Conservation (phyloP, 2,888 invertebrate genomes). For the Trilocha varians region DNA sequence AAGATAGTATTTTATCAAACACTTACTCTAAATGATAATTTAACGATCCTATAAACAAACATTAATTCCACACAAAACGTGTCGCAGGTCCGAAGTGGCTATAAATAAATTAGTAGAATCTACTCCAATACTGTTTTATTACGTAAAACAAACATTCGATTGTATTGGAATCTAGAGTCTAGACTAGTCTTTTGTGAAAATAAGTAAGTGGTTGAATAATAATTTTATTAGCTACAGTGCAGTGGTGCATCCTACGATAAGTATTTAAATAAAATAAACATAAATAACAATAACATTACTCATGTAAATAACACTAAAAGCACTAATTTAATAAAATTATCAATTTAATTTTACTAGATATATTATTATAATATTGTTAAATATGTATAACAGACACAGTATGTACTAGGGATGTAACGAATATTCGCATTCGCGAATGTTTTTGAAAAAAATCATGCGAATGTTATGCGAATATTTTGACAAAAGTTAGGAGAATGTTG, state of each 20-base stretch:
- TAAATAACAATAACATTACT: too few relatives aligned
- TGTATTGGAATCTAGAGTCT: not conserved
- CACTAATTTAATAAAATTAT: too few relatives aligned
- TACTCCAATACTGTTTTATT: slow-evolving; percentile 2
- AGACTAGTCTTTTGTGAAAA: not conserved
- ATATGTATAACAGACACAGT: too few relatives aligned
- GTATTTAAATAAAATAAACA: not conserved
- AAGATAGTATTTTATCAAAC: not conserved
- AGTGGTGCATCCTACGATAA: not conserved
- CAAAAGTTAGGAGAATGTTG: too few relatives aligned
- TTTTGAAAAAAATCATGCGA: too few relatives aligned
- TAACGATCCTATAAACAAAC: not conserved
- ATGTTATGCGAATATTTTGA: too few relatives aligned
- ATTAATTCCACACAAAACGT: not conserved
- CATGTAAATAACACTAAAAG: too few relatives aligned
- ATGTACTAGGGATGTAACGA: too few relatives aligned
- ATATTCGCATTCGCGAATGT: too few relatives aligned
- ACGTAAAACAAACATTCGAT: slow-evolving; percentile 3
- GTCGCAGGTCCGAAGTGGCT: not conserved
- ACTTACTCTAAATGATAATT: not conserved
- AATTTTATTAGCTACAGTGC: not conserved
- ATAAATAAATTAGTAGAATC: slow-evolving; percentile 5
- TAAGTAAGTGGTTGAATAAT: not conserved
- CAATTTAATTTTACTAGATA: too few relatives aligned
- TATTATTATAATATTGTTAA: too few relatives aligned